Base-by-base conservation (phyloP, 2,113 vertebrate genomes). In the Narcine bancroftii region DNA sequence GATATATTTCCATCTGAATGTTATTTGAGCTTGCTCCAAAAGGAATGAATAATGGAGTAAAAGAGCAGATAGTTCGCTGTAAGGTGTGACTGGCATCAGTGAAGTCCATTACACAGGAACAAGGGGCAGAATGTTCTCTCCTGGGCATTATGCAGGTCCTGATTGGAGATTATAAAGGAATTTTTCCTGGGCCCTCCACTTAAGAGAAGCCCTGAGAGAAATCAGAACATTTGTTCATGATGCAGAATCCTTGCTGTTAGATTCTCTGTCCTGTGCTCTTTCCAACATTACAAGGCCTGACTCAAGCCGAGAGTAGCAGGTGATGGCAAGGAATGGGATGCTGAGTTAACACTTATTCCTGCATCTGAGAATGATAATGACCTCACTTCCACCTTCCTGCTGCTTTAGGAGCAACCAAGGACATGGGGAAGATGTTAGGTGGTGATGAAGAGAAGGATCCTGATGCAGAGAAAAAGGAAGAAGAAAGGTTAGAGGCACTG, bases 381-480 rank as follows among this genome's bases (percentile, higher is more conserved):
- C 33, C 92, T 81, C n/a, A 56, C 21, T 33, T 10, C 26, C 47
- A 45, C 60, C 36, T 36, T 71, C 9, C 56, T 77, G 5, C 93
- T 89, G 93, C 42, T 93, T 85, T 94, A 99, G 98, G 98, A 92
- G 98, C 98, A 93, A 97, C 96, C 93, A 97, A 97, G 93, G 97
- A 97, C 93, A 97, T 97, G 97, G 97, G 96, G 2, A 97, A 97
- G 94, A 97, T 97, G 96, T 94, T 97, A 0, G 96, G 97, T 15
- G 97, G 96, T 0, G 96, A 97, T n/a, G 97, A 97, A 92, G 97
- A 97, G 93, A 97, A 97, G 94, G 97, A 97, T 93, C 98, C 98
- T 0, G 98, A 98, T 69, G 98, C 98, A 0, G 96, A 96, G 93
- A 99, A 98, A 94, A 99, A 98, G 92, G 97, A 98, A 93, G 98